Conservation (phyloP, 2,888 invertebrate species). For the Zeuzera pyrina region DNA sequence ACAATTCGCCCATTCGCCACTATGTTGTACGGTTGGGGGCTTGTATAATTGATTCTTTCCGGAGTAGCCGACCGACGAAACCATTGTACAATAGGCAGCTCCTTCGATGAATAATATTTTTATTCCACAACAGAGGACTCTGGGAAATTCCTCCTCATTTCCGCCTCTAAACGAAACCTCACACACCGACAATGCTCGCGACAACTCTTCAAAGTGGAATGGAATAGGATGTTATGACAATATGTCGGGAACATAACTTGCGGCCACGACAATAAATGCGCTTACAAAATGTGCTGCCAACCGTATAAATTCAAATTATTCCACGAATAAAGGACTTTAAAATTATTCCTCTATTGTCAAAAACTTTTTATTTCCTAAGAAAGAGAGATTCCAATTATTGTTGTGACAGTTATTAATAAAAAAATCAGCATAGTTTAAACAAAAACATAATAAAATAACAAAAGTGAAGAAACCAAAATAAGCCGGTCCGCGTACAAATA, state of each 20-base stretch:
- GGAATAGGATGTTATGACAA: constrained; percentile 66
- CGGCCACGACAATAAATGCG: constrained; percentile 31
- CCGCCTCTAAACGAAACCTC: constrained; percentile 58
- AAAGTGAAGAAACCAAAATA: too few relatives aligned
- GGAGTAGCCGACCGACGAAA: constrained; percentile 41
- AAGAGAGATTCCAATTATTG: too few relatives aligned
- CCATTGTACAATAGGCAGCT: constrained; percentile 39
- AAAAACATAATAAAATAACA: too few relatives aligned
- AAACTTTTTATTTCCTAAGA: too few relatives aligned
- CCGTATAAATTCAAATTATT: too few relatives aligned
- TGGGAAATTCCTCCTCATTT: constrained; percentile 64
- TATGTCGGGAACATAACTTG: constrained; percentile 35
- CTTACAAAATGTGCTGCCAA: constrained; percentile 27
- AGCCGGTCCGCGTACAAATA: too few relatives aligned
- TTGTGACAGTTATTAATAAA: too few relatives aligned
- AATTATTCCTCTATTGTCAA: too few relatives aligned
- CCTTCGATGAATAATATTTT: constrained; percentile 57
- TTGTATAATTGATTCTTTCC: constrained; percentile 71
- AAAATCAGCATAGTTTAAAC: too few relatives aligned
- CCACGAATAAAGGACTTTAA: too few relatives aligned
- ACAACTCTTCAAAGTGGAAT: constrained; percentile 57
- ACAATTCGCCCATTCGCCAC: constrained; percentile 68
- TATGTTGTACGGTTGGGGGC: constrained; percentile 52
- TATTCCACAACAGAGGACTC: constrained; percentile 44
- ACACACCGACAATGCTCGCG: constrained; percentile 46